A percentile compares a stretch with the other conserved stretches of the same genome.
Conservation (phyloP, 92 coral and sea anemone genomes). For the Bergia sp. region DNA sequence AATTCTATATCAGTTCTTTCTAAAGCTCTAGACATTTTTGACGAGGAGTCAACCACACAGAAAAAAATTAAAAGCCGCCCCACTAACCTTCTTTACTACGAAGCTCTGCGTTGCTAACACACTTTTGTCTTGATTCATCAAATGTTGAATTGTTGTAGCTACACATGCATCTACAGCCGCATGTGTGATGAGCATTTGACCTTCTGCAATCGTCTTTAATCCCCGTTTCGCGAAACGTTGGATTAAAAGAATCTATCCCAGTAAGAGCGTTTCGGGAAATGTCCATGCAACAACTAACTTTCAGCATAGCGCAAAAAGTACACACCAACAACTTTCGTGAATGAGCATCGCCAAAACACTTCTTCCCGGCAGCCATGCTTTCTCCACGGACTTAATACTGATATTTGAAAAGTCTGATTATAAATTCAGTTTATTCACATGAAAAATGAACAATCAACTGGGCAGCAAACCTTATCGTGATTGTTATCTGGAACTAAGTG, state of each 20-base stretch:
- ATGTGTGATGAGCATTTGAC: not conserved
- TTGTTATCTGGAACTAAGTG: not conserved
- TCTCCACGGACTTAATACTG: not conserved
- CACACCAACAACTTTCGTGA: not conserved
- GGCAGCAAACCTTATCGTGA: not conserved
- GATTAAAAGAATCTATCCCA: not conserved
- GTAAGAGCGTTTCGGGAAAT: conserved; percentile 5
- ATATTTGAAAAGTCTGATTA: not conserved
- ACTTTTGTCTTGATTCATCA: conserved; percentile 4
- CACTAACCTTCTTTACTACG: not conserved
- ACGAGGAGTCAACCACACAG: not conserved
- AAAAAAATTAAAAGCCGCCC: not conserved
- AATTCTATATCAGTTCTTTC: too few relatives aligned
- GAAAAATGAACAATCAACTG: not conserved
- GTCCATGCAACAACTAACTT: not conserved
- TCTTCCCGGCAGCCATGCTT: not conserved
- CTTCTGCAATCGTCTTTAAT: conserved; percentile 1
- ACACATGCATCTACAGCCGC: conserved; percentile 15
- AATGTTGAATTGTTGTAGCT: conserved; percentile 6
- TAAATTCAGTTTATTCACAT: too few relatives aligned
- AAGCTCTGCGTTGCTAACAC: conserved; percentile 2
- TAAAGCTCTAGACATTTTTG: not conserved
- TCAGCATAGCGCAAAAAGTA: too few relatives aligned
- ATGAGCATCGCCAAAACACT: not conserved
- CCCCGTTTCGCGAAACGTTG: not conserved